Evolutionary conservation across 2,888 invertebrate species (phyloP).

Genomic region (Torymus auratus): DNA sequence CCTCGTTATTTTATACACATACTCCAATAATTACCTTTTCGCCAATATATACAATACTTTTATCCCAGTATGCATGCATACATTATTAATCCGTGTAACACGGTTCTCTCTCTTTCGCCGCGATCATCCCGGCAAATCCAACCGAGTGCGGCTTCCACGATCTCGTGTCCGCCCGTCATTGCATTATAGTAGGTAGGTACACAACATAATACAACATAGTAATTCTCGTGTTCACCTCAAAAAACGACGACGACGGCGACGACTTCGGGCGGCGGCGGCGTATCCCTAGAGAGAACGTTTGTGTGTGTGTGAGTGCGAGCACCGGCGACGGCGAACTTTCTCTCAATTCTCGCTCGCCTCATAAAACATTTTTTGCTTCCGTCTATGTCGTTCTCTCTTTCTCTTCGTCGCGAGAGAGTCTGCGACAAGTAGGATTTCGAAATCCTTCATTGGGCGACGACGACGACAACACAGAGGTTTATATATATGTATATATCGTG

Average conservation of each 20-base stretch:
- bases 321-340: constrained; percentile 23
- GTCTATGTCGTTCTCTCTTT: too few relatives aligned
- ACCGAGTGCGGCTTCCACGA: constrained; percentile 32
- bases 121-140: constrained; percentile 28
- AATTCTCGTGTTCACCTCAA: not conserved
- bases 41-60: constrained; percentile 41
- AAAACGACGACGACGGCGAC: not conserved
- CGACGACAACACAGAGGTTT: not conserved
- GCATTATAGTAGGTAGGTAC: not conserved
- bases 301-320: too few relatives aligned
- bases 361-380: not conserved
- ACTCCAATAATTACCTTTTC: not conserved
- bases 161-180: not conserved
- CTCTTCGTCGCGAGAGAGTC: constrained; percentile 3
- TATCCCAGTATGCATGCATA: constrained; percentile 38
- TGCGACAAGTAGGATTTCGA: constrained; percentile 28
- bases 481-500: not conserved
- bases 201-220: not conserved
- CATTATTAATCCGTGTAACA: not conserved
- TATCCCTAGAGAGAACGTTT: not conserved
- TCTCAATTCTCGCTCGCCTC: constrained; percentile 1
- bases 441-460: constrained; percentile 17
- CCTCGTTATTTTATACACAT: not conserved
- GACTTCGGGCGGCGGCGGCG: not conserved
- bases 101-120: constrained; percentile 41